These are phyloP conservation scores for Dascillus cervinus DNA, from an alignment of 2,888 invertebrate genomes.

Conservation along the genomic window DNA sequence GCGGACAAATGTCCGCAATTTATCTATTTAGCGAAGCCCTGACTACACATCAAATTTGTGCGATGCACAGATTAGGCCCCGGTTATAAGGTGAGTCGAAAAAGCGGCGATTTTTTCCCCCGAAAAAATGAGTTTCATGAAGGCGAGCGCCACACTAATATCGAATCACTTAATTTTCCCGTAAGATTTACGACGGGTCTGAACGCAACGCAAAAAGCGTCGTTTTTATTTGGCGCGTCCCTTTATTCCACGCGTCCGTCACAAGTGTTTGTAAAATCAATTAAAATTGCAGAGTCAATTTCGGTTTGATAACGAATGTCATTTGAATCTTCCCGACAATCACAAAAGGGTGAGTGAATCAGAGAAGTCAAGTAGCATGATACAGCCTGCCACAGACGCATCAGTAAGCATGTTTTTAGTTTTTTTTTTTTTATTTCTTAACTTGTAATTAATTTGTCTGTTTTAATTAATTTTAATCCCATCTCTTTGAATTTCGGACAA, in stretches of 20 bases:
- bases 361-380: slow-evolving; percentile 34
- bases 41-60: slow-evolving; percentile 95
- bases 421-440: slow-evolving; percentile 20
- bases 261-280: too few species aligned
- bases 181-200: too few species aligned
- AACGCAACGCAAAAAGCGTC: too few species aligned
- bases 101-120: too few species aligned
- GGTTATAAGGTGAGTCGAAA: slow-evolving; percentile 84
- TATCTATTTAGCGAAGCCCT: slow-evolving; percentile 98
- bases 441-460: slow-evolving; percentile 5
- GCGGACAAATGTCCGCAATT: slow-evolving; percentile 99
- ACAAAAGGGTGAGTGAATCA: slow-evolving; percentile 87
- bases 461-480: neutral
- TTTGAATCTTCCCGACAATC: slow-evolving; percentile 94
- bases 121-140: too few species aligned
- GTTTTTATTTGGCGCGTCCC: too few species aligned
- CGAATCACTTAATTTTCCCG: too few species aligned
- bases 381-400: slow-evolving; percentile 40
- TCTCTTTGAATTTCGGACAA: too few species aligned
- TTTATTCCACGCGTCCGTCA: too few species aligned
- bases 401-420: slow-evolving; percentile 50
- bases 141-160: too few species aligned
- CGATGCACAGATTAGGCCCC: slow-evolving; percentile 96
- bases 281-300: slow-evolving; percentile 97
- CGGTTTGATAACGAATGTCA: slow-evolving; percentile 99